These are phyloP conservation scores for Pteromalus puparum DNA, from an alignment of 1,140 invertebrate genomes.

Conservation along the genomic window DNA sequence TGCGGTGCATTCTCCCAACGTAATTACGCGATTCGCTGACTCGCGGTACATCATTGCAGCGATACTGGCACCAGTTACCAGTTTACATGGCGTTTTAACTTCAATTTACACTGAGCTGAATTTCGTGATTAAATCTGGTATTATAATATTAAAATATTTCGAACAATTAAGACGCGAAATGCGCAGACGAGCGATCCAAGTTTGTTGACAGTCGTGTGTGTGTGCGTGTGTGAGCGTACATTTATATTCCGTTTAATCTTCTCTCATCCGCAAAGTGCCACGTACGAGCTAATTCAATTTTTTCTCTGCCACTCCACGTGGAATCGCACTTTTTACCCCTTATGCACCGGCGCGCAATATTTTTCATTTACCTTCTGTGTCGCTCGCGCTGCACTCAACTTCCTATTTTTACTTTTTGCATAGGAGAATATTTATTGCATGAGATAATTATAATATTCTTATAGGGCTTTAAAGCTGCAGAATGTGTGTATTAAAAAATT, in stretches of 20 bases:
- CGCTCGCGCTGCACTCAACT: background rate
- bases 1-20: background rate
- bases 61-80: background rate
- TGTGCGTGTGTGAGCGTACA: background rate
- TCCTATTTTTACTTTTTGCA: background rate
- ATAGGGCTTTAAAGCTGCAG: too few species aligned
- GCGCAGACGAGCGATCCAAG: background rate
- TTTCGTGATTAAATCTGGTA: too few species aligned
- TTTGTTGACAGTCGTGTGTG: background rate
- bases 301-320: constrained; percentile 1
- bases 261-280: constrained; percentile 37
- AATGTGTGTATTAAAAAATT: too few species aligned
- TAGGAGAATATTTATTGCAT: too few species aligned
- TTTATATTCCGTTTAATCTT: constrained; percentile 48
- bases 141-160: too few species aligned
- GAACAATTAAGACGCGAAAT: background rate
- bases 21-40: constrained; percentile 29
- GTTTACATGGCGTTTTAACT: constrained; percentile 13
- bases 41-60: constrained; percentile 19
- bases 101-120: too few species aligned
- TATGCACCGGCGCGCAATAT: background rate
- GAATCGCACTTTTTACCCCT: constrained; percentile 11
- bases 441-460: too few species aligned
- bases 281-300: constrained; percentile 26
- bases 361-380: background rate